A percentile compares a stretch with the other conserved stretches of the same genome.
Conservation (phyloP, 2,797 vertebrate genomes). For the Hipposideros larvatus region DNA sequence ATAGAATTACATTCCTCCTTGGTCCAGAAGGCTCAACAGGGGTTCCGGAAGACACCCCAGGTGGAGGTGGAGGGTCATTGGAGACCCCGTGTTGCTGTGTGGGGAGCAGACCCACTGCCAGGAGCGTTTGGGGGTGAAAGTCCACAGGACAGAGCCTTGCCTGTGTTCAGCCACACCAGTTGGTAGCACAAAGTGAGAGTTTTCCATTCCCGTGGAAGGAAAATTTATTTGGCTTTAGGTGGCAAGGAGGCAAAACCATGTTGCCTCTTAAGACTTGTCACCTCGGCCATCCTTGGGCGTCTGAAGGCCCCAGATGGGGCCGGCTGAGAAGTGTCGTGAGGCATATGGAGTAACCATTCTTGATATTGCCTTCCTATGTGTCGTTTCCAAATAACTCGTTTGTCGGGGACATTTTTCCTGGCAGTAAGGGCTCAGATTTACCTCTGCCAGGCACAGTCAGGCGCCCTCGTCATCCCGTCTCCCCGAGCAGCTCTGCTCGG, state of each 20-base stretch:
- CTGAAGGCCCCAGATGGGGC: fast-evolving
- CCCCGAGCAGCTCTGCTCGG: neutral
- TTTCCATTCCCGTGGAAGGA: neutral
- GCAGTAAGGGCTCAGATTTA: neutral
- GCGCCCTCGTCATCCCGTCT: neutral
- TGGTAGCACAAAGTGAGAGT: neutral
- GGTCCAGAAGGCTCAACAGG: neutral
- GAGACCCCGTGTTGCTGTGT: fast-evolving
- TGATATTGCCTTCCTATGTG: fast-evolving
- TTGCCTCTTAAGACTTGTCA: fast-evolving
- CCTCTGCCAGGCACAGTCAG: fast-evolving
- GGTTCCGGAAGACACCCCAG: fast-evolving
- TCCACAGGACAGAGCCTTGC: neutral
- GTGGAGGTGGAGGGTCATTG: neutral
- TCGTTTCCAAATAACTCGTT: neutral
- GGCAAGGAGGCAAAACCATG: neutral
- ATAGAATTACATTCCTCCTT: neutral
- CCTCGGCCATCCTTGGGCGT: fast-evolving
- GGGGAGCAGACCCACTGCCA: fast-evolving
- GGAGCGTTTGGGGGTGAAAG: fast-evolving
- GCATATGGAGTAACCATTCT: fast-evolving
- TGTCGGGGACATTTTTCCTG: fast-evolving
- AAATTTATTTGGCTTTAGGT: neutral
- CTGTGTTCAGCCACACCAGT: fast-evolving
- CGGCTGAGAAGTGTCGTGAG: fast-evolving